These are phyloP conservation scores for Pangasius mekongensis DNA, from an alignment of 2,797 vertebrate genomes.

Conservation along the genomic window DNA sequence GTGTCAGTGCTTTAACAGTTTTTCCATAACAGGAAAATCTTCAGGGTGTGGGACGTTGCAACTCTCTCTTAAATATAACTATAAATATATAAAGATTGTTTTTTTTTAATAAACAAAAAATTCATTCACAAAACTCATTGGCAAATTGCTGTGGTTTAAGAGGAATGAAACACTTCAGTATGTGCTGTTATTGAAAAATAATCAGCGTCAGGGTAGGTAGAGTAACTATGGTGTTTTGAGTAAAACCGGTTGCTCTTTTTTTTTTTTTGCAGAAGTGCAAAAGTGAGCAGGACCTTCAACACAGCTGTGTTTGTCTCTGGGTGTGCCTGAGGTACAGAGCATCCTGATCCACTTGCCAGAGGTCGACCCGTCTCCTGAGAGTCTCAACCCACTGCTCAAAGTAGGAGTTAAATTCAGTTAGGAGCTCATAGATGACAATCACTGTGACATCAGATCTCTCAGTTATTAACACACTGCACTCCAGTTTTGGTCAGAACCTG, in stretches of 20 bases:
- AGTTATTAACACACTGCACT: neutral
- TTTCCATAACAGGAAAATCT: neutral
- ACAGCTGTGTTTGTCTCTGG: conserved; percentile 24
- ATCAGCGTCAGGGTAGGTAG: neutral
- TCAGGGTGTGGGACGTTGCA: neutral
- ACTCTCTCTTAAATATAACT: neutral
- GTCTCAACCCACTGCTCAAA: conserved; percentile 12
- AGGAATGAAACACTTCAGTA: neutral
- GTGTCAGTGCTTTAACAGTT: neutral
- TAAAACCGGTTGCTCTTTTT: neutral
- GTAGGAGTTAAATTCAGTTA: neutral
- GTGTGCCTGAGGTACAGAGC: conserved; percentile 22
- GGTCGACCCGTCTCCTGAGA: conserved; percentile 26
- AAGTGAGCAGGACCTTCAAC: conserved; percentile 22
- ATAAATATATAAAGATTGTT: neutral
- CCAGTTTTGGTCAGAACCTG: neutral
- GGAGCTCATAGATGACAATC: neutral
- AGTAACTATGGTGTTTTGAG: neutral
- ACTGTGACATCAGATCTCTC: neutral
- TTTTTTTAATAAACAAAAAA: neutral
- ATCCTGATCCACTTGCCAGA: conserved; percentile 31
- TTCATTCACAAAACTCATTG: neutral
- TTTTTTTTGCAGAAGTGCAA: neutral
- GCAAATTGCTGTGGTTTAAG: neutral
- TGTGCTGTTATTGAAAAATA: neutral